Percentiles rank a stretch among this genome's conserved stretches.
phyloP scores from a whole-genome alignment of 2,797 vertebrate species.

The Babyrousa celebensis region DNA sequence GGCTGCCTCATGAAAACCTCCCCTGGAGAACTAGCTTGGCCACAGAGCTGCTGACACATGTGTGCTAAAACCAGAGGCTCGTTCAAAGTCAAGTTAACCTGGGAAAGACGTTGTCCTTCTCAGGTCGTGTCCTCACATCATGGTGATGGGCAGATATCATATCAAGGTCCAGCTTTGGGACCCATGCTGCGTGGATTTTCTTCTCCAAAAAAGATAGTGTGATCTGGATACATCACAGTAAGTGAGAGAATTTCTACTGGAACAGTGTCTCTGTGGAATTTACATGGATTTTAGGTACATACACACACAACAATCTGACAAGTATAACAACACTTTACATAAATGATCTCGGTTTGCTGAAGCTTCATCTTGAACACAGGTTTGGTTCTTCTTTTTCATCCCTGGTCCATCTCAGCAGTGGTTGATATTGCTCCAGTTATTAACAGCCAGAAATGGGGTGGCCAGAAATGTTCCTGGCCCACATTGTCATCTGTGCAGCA shows the following conservation, averaged over 20 bases:
- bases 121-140: neutral
- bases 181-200: neutral
- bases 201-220: neutral
- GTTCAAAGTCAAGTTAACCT: neutral
- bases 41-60: neutral
- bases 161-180: neutral
- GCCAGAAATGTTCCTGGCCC: neutral
- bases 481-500: rapidly evolving
- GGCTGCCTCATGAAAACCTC: neutral
- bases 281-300: neutral
- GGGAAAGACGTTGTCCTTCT: neutral
- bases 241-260: neutral
- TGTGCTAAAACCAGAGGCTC: neutral
- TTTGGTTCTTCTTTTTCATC: neutral
- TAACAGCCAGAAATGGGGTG: neutral
- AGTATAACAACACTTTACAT: neutral
- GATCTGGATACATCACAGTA: neutral
- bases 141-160: neutral
- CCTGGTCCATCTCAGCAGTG: neutral
- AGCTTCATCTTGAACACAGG: neutral
- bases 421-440: neutral
- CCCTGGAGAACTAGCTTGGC: neutral
- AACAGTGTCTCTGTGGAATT: neutral
- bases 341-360: neutral
- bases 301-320: neutral